Percentiles rank a stretch among this genome's conserved stretches.
Conservation (phyloP, 2,888 invertebrate genomes). For the Pecten maximus region DNA sequence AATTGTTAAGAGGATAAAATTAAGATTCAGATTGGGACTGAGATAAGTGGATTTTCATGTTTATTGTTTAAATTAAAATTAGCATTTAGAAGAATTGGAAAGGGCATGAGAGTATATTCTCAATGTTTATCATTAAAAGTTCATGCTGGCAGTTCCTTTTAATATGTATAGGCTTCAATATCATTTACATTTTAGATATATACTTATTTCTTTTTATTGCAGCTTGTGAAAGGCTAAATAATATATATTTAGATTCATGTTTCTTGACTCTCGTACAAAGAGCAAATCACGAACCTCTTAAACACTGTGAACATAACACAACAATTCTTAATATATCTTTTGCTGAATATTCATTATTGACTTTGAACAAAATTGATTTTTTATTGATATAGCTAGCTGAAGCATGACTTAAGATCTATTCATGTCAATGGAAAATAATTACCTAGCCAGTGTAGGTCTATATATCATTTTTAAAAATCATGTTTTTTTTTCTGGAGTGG, state of each 20-base stretch:
- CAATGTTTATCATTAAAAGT: too few species aligned
- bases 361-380: constrained; percentile 24
- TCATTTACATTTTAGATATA: background rate
- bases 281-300: background rate
- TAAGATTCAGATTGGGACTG: too few species aligned
- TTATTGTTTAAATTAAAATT: too few species aligned
- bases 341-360: background rate
- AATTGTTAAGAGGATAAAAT: too few species aligned
- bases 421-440: background rate
- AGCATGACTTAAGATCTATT: constrained; percentile 13
- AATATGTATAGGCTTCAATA: background rate
- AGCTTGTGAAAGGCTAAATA: background rate
- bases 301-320: background rate
- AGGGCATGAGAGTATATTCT: too few species aligned
- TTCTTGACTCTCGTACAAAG: background rate
- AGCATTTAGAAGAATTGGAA: too few species aligned
- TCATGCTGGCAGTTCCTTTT: too few species aligned
- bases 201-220: background rate
- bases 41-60: too few species aligned
- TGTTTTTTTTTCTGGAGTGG: background rate
- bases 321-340: background rate
- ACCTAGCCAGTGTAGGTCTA: background rate
- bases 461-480: background rate
- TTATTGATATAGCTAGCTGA: background rate
- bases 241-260: background rate